Evolutionary conservation across 2,888 invertebrate genomes (phyloP), one percentile per base, ranked within the genome.

Genomic region (Agrotis segetum): DNA sequence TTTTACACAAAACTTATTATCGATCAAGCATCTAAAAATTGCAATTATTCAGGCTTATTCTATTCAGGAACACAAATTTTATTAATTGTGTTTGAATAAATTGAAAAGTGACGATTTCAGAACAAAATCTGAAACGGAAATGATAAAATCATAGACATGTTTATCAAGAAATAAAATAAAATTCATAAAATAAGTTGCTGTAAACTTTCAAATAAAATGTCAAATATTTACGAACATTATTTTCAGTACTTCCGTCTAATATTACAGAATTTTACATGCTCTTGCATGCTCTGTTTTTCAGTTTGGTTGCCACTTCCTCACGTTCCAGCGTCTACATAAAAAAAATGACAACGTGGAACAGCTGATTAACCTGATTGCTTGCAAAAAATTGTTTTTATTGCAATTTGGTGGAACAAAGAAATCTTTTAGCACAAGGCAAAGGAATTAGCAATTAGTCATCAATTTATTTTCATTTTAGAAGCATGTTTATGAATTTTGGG

Each of bases 321-420:
- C 29, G 59, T 59, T 76, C 44, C 60, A 55, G 71, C 29, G n/a
- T n/a, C n/a, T n/a, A n/a, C n/a, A n/a, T n/a, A n/a, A n/a, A n/a
- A n/a, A n/a, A n/a, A n/a, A 56, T 56, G 34, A 56, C 17, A 2
- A 24, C n/a, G 24, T 17, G 4, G 29, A 76, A 67, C 77, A 73
- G 73, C 77, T 73, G 73, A 68, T 55, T 55, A 29, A 73, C 77
- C 77, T 73, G 73, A 68, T 55, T 55, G 44, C 13, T n/a, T 3
- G n/a, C n/a, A n/a, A n/a, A 17, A 9, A 16, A 29, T 21, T 2
- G 1, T 19, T 29, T 49, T 21, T 9, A 13, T 19, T 47, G 24
- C 14, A 24, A 17, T 16, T 0, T 46, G 21, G 17, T 17, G 17
- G 0, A 24, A 4, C 17, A 21, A 46, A 34, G 24, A 16, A 34